Conservation (phyloP, 2,888 invertebrate species). For the Lamellibrachia columna region DNA sequence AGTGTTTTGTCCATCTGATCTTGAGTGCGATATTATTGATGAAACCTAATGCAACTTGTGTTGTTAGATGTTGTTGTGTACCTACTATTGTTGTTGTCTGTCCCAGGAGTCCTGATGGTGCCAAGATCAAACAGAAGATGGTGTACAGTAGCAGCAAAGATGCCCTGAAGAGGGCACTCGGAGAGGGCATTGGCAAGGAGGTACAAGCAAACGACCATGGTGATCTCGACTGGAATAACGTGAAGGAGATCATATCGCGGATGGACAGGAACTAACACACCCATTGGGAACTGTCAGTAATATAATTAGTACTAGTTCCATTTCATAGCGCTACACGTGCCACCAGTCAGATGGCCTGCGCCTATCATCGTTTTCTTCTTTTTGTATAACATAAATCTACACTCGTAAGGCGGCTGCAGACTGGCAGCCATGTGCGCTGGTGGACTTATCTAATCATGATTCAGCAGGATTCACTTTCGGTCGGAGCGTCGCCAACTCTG, state of each 20-base stretch:
- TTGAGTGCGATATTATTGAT: background rate
- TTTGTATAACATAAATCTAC: background rate
- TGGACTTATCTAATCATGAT: slow-evolving; percentile 2
- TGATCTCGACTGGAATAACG: slow-evolving; percentile 69
- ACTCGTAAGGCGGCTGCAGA: background rate
- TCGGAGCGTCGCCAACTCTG: background rate
- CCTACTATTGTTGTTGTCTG: slow-evolving; percentile 33
- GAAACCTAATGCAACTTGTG: background rate
- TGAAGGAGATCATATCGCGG: slow-evolving; percentile 45
- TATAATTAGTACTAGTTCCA: slow-evolving; percentile 8
- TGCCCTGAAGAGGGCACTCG: slow-evolving; percentile 92
- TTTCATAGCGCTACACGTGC: background rate
- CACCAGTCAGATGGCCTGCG: background rate
- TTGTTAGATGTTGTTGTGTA: background rate
- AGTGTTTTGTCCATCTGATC: background rate
- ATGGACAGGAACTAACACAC: slow-evolving; percentile 31
- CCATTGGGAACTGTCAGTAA: background rate
- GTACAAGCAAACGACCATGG: slow-evolving; percentile 94
- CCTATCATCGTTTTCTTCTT: background rate
- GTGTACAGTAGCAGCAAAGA: slow-evolving; percentile 90
- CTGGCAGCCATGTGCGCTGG: background rate
- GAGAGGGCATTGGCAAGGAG: slow-evolving; percentile 93
- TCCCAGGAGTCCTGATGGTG: slow-evolving; percentile 87
- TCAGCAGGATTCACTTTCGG: background rate
- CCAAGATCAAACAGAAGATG: slow-evolving; percentile 86